Percentiles rank a stretch among this genome's conserved stretches.
These are phyloP conservation scores for Apaloderma vittatum DNA, from an alignment of 2,113 vertebrate genomes.

Conservation along the genomic window DNA sequence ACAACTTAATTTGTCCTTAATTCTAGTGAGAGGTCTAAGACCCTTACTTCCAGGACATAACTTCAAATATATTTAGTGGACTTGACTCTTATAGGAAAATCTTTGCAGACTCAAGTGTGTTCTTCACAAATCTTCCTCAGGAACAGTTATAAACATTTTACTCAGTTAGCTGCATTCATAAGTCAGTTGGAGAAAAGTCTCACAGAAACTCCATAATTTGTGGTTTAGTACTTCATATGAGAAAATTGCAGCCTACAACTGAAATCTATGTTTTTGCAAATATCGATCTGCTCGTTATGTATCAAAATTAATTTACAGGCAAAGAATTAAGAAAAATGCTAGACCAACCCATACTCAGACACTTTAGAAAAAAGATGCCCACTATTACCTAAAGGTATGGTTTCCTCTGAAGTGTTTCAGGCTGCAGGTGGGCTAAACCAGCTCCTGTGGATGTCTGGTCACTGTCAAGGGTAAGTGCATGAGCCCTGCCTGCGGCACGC, in stretches of 20 bases:
- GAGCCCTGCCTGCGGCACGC: not conserved
- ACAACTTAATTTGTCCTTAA: not conserved
- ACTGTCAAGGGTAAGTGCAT: rapidly evolving
- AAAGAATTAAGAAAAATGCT: not conserved
- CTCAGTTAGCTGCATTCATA: not conserved
- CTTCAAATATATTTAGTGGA: not conserved
- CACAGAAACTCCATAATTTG: not conserved
- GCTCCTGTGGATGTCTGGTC: not conserved
- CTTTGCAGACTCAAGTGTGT: not conserved
- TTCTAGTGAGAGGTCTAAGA: not conserved
- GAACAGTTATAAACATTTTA: not conserved
- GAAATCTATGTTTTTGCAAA: not conserved
- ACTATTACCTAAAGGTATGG: not conserved
- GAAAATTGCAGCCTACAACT: not conserved
- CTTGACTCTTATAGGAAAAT: not conserved
- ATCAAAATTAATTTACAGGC: not conserved
- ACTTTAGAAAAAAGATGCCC: not conserved
- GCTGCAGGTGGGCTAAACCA: not conserved
- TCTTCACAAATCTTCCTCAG: not conserved
- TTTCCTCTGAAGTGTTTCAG: not conserved
- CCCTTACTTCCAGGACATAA: not conserved
- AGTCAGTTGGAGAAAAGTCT: not conserved
- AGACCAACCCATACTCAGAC: not conserved
- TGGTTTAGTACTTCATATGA: not conserved
- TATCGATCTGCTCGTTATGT: not conserved